Conservation (phyloP, 2,113 vertebrate genomes). For the Brachypodius melanocephalos region DNA sequence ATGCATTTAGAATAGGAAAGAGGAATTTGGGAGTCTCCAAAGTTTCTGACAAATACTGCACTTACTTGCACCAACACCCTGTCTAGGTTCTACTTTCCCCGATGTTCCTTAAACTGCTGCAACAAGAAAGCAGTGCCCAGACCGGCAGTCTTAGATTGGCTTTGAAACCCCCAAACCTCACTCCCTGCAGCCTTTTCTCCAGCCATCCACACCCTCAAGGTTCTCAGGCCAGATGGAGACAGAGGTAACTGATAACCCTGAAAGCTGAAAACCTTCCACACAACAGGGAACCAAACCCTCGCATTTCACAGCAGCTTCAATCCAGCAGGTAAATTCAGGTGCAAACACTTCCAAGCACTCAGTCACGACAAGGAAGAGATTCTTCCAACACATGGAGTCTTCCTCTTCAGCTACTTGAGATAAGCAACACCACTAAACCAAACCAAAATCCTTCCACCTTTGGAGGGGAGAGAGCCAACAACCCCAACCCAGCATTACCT, state of each 20-base stretch:
- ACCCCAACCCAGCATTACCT: conserved; percentile 73
- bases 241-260: background rate
- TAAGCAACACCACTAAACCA: background rate
- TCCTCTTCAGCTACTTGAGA: background rate
- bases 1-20: background rate
- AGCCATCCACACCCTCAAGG: background rate
- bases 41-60: background rate
- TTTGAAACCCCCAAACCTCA: background rate
- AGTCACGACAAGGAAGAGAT: background rate
- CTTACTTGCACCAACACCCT: background rate
- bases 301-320: background rate
- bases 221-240: background rate
- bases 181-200: background rate
- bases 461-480: background rate
- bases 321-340: background rate
- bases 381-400: background rate
- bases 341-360: background rate
- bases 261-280: background rate
- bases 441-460: background rate
- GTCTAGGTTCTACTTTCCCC: background rate
- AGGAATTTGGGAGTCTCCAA: background rate
- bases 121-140: background rate
- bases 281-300: background rate
- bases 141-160: background rate
- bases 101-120: background rate